Evolutionary conservation across 2,113 vertebrate species (phyloP).

Genomic region (Peucedramus taeniatus): DNA sequence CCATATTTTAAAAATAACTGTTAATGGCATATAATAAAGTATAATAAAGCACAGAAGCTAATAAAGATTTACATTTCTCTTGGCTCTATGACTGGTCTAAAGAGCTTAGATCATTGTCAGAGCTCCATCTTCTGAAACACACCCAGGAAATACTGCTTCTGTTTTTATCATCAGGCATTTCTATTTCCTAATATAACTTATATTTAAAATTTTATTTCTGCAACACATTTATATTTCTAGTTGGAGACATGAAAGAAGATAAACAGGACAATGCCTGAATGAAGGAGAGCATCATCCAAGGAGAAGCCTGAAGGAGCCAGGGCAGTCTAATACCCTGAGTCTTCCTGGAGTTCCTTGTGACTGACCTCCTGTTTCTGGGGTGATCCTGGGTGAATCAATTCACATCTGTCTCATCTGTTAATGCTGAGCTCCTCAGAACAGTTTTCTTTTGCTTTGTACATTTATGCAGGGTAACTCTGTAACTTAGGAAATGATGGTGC

Average conservation of each 20-base stretch:
- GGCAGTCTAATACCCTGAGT: background rate
- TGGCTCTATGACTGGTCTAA: background rate
- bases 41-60: conserved; percentile 16
- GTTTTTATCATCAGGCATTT: background rate
- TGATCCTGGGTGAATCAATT: background rate
- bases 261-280: background rate
- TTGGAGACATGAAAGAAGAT: background rate
- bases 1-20: background rate
- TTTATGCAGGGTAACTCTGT: background rate
- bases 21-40: conserved; percentile 39
- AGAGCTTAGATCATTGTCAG: background rate
- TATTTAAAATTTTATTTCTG: background rate
- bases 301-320: background rate
- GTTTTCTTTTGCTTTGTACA: background rate
- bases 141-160: background rate
- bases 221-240: background rate
- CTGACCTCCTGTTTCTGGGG: background rate
- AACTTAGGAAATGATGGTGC: background rate
- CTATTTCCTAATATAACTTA: background rate
- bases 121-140: conserved; percentile 5
- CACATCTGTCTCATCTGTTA: background rate
- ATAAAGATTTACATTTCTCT: conserved; percentile 31
- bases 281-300: background rate
- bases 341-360: background rate
- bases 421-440: background rate